Evolutionary conservation across 2,113 vertebrate species (phyloP), one percentile per base, ranked within the genome.

Genomic region (Recurvirostra avosetta): DNA sequence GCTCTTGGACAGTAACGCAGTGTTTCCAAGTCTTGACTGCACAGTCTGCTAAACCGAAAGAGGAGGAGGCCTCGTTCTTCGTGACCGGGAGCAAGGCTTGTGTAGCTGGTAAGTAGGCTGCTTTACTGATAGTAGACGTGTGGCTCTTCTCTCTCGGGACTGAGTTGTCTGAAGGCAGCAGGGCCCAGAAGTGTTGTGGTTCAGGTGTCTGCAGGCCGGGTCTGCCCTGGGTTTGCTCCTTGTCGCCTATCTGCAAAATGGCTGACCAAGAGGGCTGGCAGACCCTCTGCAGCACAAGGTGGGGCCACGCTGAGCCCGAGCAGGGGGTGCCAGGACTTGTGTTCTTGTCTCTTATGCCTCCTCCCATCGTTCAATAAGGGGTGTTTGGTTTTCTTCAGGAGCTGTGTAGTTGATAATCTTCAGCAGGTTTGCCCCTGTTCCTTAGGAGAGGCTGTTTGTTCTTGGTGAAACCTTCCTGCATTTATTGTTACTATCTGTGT

Each of bases 51-150:
- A 14, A 45, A 29, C n/a, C 14, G 6, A 7, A 23, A 43, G 45
- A 40, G 32, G 15, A 66, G 32, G 16, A 5, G 32, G 14, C 45
- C 53, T 22, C 2, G 0, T 43, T 63, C 43, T 59, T 34, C 40
- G 5, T 4, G 17, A 4, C 27, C 26, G 13, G 6, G 23, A 73
- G 40, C 34, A 59, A 61, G 47, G 19, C 47, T 16, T 5, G 36
- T 14, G 49, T 5, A 26, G 66, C 49, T 17, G 66, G 65, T 77
- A n/a, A 73, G 65, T 8, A 18, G 15, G 14, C 10, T 25, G 30
- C 11, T 34, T 41, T 38, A 9, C 11, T 23, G 15, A 13, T 8
- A 23, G 6, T 9, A 3, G 18, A 8, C 0, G 0, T 23, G 9
- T 32, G 41, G 13, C 61, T 47, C 10, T 52, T 26, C 32, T 63